Base-by-base conservation (phyloP, 2,888 invertebrate genomes). In the Agriotes lineatus region DNA sequence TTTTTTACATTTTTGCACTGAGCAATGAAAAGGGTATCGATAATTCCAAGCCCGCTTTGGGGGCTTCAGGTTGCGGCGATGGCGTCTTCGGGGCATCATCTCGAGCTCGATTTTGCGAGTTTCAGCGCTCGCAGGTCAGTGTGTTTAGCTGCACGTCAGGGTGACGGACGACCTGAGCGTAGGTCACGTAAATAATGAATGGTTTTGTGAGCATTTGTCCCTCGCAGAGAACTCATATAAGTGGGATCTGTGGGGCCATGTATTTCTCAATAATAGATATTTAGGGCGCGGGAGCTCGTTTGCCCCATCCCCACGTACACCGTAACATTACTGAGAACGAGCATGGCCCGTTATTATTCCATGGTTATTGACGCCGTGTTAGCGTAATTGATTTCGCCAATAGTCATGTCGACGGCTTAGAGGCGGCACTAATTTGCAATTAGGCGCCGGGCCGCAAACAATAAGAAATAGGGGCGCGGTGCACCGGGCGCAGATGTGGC, bases 191-290 rank as follows among this genome's bases (percentile, higher is more conserved):
- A 77, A 78, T 78, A 76, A 76, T 77, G 76, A 73, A 78, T 76
- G 74, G 72, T 74, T 76, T 73, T 73, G 62, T 63, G 71, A 75
- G 72, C 77, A 77, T 76, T 77, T 76, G 77, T 78, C 75, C 72
- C 73, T 72, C 71, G 66, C 72, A 74, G 60, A 64, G 74, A 76
- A 73, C 72, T 77, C 77, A 57, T 69, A 77, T 77, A 76, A 74
- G 75, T 75, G 73, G 76, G 74, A 74, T 75, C 74, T 73, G 76
- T 70, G 72, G 67, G 68, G 73, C 77, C 71, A 75, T 77, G 77
- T 71, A 77, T 78, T 68, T 75, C 75, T 78, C 76, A 78, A 79
- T 79, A 80, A 78, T 79, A 77, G 76, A 79, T 79, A 77, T 78
- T 78, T 77, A 79, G 71, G 76, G 71, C 74, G 48, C 76, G 69